A percentile compares a stretch with the other conserved stretches of the same genome.
These are phyloP conservation scores for Sylvia atricapilla DNA, from an alignment of 2,113 vertebrate species.

Conservation along the genomic window DNA sequence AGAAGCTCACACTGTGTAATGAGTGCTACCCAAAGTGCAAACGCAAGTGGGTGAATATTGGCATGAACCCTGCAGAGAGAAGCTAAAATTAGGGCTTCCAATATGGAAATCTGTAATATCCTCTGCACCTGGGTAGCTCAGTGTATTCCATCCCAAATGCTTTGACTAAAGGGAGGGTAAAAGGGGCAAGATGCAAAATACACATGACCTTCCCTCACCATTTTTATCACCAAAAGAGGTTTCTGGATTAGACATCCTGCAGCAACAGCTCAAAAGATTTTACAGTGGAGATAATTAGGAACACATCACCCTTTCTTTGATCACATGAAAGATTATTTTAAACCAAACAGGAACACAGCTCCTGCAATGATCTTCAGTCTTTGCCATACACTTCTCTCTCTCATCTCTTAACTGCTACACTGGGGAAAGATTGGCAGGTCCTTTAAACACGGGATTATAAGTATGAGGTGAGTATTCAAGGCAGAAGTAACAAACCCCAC, in stretches of 20 bases:
- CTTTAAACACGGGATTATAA: background rate
- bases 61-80: background rate
- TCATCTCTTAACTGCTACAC: background rate
- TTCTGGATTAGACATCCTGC: background rate
- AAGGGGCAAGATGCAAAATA: background rate
- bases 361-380: background rate
- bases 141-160: background rate
- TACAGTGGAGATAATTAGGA: background rate
- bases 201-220: background rate
- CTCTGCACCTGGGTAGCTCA: slow-evolving; percentile 7
- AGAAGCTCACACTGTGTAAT: background rate
- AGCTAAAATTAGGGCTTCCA: slow-evolving; percentile 38
- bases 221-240: background rate
- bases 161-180: background rate
- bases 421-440: background rate
- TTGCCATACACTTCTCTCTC: background rate
- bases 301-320: background rate
- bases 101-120: slow-evolving; percentile 2
- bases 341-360: background rate
- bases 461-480: background rate
- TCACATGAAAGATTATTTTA: background rate
- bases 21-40: slow-evolving; percentile 16
- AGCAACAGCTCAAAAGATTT: background rate
- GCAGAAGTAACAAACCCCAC: background rate
- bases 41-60: slow-evolving; percentile 28